Conservation (phyloP, 2,113 vertebrate species). For the Chlorocebus sabaeus region DNA sequence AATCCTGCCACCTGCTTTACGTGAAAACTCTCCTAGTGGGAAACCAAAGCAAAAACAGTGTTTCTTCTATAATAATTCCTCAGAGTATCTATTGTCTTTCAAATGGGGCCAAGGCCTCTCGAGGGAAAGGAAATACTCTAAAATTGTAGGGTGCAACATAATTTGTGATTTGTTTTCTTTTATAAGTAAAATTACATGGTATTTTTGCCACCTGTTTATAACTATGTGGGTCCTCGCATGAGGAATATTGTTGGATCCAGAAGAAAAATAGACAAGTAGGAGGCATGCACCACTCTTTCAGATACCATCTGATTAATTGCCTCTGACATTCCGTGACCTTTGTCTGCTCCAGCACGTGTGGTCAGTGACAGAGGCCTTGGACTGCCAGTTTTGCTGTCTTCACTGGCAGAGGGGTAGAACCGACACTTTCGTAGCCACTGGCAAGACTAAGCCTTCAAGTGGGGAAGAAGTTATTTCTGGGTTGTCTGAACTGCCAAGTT, state of each 20-base stretch:
- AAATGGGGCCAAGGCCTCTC: neutral
- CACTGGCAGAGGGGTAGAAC: constrained; percentile 56
- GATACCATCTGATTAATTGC: neutral
- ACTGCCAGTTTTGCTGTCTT: constrained; percentile 55
- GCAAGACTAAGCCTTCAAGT: constrained; percentile 73
- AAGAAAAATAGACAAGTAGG: neutral
- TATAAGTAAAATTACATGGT: neutral
- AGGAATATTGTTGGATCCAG: neutral
- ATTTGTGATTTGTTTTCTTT: neutral
- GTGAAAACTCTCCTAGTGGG: neutral
- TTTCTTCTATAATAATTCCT: constrained; percentile 9
- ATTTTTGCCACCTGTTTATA: neutral
- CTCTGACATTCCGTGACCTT: constrained; percentile 50
- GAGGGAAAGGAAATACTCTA: neutral
- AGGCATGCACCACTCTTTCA: neutral
- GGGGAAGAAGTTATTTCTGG: constrained; percentile 72
- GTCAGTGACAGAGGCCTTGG: constrained; percentile 29
- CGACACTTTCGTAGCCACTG: constrained; percentile 72
- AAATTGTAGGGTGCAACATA: neutral
- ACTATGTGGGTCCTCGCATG: neutral
- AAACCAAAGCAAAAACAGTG: neutral
- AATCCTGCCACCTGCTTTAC: neutral
- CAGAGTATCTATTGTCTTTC: neutral
- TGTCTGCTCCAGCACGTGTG: neutral
- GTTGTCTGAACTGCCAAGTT: constrained; percentile 71